Conservation (phyloP, 2,113 vertebrate genomes). For the Sigmodon hispidus region DNA sequence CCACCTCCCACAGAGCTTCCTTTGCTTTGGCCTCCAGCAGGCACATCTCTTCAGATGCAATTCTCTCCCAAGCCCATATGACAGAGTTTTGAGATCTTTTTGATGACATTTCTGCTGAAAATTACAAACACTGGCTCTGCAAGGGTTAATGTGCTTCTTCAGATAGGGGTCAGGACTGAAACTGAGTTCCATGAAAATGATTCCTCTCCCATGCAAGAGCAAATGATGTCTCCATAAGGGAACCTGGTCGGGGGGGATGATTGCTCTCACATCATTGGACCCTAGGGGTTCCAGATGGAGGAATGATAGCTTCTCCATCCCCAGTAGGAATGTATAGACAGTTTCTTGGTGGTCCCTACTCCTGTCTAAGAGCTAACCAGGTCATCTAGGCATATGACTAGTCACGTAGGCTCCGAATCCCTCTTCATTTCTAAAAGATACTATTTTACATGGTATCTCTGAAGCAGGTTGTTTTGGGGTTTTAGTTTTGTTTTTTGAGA, state of each 20-base stretch:
- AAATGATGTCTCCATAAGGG: not conserved
- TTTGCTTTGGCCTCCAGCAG: not conserved
- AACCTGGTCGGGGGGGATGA: not conserved
- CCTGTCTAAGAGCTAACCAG: not conserved
- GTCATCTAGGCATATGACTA: not conserved
- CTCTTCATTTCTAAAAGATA: not conserved
- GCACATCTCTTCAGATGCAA: not conserved
- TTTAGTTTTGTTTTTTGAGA: not conserved
- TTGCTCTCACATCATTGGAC: not conserved
- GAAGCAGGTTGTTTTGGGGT: not conserved
- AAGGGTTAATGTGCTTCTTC: not conserved
- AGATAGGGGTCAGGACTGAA: not conserved
- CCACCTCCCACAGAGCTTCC: not conserved
- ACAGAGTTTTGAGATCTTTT: not conserved
- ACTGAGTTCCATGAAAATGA: not conserved
- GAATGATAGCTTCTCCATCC: not conserved
- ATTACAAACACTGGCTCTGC: not conserved
- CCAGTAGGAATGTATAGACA: not conserved
- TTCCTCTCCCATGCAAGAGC: not conserved
- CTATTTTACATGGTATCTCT: not conserved
- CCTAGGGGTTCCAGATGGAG: not conserved
- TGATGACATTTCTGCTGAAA: conserved; percentile 21
- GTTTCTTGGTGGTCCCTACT: not conserved
- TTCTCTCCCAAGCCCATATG: not conserved
- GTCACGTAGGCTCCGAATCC: not conserved